Base-by-base conservation (phyloP, 2,797 vertebrate species). In the Leptatherina wallacei region DNA sequence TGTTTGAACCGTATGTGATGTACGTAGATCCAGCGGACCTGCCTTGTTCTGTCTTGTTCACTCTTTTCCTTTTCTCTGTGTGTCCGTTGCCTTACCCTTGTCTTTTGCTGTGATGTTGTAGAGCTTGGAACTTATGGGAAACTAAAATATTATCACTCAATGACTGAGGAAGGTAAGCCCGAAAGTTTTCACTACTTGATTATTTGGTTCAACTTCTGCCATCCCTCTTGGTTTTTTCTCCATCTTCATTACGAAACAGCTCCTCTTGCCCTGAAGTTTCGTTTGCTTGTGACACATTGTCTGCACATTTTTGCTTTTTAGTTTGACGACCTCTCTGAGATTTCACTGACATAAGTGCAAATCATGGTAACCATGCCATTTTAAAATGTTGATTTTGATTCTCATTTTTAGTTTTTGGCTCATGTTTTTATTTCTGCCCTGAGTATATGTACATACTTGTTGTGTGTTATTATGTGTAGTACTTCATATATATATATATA, bases 131-230 rank as follows among this genome's bases (percentile, higher is more conserved):
- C 98, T 96, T 99, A 98, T 97, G 98, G 98, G 96, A 99, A 99
- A 95, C 97, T 99, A 97, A 99, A 99, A 98, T 99, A 98, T 98
- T 99, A 99, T 99, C 97, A 99, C 96, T 97, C 98, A 98, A 99
- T 99, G 97, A 99, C 96, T 92, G 97, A 99, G 96, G 98, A 99
- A 99, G 98, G 98, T 99, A 99, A 99, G 98, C 88, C 80, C 62
- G 95, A 98, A 97, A 94, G 70, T 87, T 92, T 92, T 89, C 87
- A 89, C 79, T 91, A 80, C 78, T 91, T 88, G 78, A 87, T 84
- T 85, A 54, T 86, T 83, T 88, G 79, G 81, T 81, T 87, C 85
- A 66, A 75, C 78, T 71, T 79, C 81, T 83, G 71, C 82, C 88
- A 83, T 78, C 75, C 66, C 68, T 79, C 58, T 80, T 80, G 71